Evolutionary conservation across 1,140 invertebrate genomes (phyloP).

Genomic region (Drosophila novamexicana): DNA sequence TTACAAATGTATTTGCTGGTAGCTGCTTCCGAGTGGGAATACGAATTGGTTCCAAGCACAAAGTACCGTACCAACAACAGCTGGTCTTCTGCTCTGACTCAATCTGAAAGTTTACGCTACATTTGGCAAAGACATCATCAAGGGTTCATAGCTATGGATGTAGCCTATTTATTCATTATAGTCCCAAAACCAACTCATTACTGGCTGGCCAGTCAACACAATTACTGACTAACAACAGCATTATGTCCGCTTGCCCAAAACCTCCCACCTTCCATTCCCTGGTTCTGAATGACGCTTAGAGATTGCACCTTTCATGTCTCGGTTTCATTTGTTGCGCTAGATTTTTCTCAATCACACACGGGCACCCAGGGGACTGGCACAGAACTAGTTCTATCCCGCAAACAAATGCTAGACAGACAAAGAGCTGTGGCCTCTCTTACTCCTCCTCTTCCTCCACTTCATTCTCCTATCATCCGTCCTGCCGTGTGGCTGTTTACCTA

Average conservation of each 20-base stretch:
- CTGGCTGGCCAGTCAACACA: slow-evolving; percentile 40
- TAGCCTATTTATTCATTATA: slow-evolving; percentile 63
- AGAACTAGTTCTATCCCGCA: slow-evolving; percentile 64
- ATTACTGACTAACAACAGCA: slow-evolving; percentile 38
- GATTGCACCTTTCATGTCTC: slow-evolving; percentile 68
- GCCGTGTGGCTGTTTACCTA: slow-evolving; percentile 32
- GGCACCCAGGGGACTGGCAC: slow-evolving; percentile 30
- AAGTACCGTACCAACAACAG: neutral
- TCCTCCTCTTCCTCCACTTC: neutral
- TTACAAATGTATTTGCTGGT: slow-evolving; percentile 62
- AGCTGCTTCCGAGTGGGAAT: slow-evolving; percentile 1
- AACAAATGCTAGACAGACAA: slow-evolving; percentile 45
- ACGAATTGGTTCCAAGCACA: slow-evolving; percentile 29
- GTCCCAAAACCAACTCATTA: slow-evolving; percentile 50
- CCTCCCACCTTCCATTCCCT: neutral
- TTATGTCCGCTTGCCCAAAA: slow-evolving; percentile 25
- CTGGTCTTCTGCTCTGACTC: slow-evolving; percentile 22
- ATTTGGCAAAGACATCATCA: slow-evolving; percentile 53
- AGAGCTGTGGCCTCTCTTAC: slow-evolving; percentile 11
- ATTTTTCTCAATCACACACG: slow-evolving; percentile 80
- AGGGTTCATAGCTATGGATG: slow-evolving; percentile 22
- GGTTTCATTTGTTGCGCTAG: slow-evolving; percentile 79
- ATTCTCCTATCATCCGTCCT: neutral
- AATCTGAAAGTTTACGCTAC: slow-evolving; percentile 42
- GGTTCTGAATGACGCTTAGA: slow-evolving; percentile 19